Conservation (phyloP, 1,140 invertebrate genomes). For the Scaptodrosophila lebanonensis region DNA sequence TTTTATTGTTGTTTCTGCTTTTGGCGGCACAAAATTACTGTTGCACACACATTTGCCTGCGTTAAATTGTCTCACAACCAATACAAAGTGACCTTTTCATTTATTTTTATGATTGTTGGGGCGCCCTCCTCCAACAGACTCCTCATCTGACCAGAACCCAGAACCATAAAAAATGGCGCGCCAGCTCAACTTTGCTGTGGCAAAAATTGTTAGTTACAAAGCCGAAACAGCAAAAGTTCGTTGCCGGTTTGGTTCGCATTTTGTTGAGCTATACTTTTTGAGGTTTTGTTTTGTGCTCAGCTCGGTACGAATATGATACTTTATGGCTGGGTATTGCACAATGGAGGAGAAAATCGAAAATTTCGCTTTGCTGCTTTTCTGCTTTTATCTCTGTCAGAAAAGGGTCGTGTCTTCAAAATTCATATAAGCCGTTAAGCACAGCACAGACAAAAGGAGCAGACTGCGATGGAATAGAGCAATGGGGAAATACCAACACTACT, state of each 20-base stretch:
- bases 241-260: slow-evolving; percentile 8
- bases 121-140: neutral
- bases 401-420: too few relatives aligned
- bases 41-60: slow-evolving; percentile 69
- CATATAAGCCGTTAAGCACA: too few relatives aligned
- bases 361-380: too few relatives aligned
- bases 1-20: slow-evolving; percentile 35
- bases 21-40: slow-evolving; percentile 62
- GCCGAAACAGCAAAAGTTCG: slow-evolving; percentile 22
- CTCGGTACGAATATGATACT: too few relatives aligned
- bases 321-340: too few relatives aligned
- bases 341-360: too few relatives aligned
- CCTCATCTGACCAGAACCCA: neutral
- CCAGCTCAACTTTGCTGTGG: slow-evolving; percentile 39
- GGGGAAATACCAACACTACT: too few relatives aligned
- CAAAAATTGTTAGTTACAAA: slow-evolving; percentile 33
- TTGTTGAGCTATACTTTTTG: slow-evolving; percentile 7
- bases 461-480: too few relatives aligned
- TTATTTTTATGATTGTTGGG: slow-evolving; percentile 61
- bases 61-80: slow-evolving; percentile 72
- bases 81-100: slow-evolving; percentile 74
- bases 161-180: slow-evolving; percentile 51
- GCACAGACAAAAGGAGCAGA: too few relatives aligned
- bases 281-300: slow-evolving; percentile 3
- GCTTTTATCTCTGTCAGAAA: too few relatives aligned